phyloP scores from a whole-genome alignment of 2,797 vertebrate genomes.

The Nannoperca australis region DNA sequence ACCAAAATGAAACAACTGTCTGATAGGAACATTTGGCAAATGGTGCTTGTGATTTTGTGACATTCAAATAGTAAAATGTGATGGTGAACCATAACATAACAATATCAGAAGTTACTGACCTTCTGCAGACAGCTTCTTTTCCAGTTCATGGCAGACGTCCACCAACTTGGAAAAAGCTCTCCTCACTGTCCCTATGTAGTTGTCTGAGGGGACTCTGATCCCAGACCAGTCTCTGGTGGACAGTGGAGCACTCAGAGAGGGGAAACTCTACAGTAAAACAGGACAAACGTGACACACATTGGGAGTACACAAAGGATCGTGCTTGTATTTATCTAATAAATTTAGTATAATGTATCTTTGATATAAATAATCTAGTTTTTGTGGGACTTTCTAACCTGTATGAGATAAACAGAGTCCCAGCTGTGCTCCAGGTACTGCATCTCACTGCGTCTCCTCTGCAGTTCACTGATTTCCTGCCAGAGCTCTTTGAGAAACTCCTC shows the following conservation, averaged over 20 bases:
- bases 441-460: conserved; percentile 51
- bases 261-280: conserved; percentile 45
- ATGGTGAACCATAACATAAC: no score
- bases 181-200: conserved; percentile 34
- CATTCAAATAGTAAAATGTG: no score
- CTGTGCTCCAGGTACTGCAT: conserved; percentile 59
- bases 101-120: conserved; percentile 34
- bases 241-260: conserved; percentile 27
- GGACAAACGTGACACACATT: not conserved
- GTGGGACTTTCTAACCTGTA: conserved; percentile 48
- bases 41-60: not conserved
- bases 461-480: conserved; percentile 54
- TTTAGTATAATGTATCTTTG: not conserved
- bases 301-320: no score
- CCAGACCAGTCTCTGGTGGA: conserved; percentile 50
- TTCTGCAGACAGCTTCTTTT: conserved; percentile 43
- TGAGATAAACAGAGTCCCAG: conserved; percentile 60
- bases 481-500: conserved; percentile 51
- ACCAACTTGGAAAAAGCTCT: conserved; percentile 42
- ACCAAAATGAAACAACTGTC: not conserved
- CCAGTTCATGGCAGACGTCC: conserved; percentile 34
- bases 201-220: conserved; percentile 23
- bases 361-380: not conserved
- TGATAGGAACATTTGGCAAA: not conserved
- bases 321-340: not conserved